Conservation (phyloP, 2,113 vertebrate species). For the Coryphaenoides rupestris region DNA sequence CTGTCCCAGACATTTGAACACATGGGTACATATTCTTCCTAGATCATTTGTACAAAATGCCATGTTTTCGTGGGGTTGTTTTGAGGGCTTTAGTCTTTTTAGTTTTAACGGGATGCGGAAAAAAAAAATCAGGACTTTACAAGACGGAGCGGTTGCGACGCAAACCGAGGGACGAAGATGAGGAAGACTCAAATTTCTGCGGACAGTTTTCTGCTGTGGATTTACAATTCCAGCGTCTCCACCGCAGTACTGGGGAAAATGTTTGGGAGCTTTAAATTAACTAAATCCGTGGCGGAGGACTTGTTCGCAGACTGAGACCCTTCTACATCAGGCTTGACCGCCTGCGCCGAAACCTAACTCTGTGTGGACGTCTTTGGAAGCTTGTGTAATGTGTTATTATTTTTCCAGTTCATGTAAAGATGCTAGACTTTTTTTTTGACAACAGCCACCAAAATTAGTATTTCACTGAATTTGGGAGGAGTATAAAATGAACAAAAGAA, state of each 20-base stretch:
- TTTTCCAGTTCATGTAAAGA: conserved; percentile 63
- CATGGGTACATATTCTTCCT: too few relatives aligned
- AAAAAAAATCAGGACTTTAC: conserved; percentile 43
- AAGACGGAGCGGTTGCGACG: conserved; percentile 29
- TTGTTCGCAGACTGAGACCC: conserved; percentile 1
- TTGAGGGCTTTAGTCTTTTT: too few relatives aligned
- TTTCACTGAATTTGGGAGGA: conserved; percentile 37
- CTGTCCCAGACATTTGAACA: too few relatives aligned
- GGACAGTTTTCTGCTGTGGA: too few relatives aligned
- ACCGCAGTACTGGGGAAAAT: conserved; percentile 52
- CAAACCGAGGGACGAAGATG: conserved; percentile 41
- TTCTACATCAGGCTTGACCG: too few relatives aligned
- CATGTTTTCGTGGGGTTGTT: conserved; percentile 40
- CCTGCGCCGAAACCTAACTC: conserved; percentile 41
- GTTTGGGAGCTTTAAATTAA: conserved; percentile 47
- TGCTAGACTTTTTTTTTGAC: conserved; percentile 55
- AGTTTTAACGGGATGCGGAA: conserved; percentile 48
- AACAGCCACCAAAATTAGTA: conserved; percentile 55
- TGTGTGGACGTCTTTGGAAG: conserved; percentile 53
- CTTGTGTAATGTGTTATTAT: conserved; percentile 59
- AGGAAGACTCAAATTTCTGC: too few relatives aligned
- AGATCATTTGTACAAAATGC: conserved; percentile 47
- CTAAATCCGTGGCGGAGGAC: too few relatives aligned
- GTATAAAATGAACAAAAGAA: conserved; percentile 37
- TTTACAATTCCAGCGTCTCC: conserved; percentile 53